These are phyloP conservation scores for Babylonia areolata DNA, from an alignment of 1,140 invertebrate species.

Conservation along the genomic window DNA sequence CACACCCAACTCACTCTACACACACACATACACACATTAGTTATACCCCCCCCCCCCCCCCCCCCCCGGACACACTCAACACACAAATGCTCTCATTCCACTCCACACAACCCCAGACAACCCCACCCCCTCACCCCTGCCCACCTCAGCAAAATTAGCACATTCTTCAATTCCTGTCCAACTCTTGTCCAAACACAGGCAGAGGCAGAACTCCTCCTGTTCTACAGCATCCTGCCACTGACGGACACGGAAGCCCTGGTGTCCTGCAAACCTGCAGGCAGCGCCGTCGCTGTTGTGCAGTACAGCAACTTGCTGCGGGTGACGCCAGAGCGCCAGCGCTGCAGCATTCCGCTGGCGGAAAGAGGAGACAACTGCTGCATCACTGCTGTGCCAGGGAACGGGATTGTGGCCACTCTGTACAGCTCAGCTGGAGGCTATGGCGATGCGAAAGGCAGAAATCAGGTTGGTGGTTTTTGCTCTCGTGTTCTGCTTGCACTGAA, in stretches of 20 bases:
- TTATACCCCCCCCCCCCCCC: too few relatives aligned
- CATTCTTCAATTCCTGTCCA: too few relatives aligned
- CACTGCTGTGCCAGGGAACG: slow-evolving; percentile 23
- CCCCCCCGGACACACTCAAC: too few relatives aligned
- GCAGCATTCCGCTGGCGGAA: background rate
- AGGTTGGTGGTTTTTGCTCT: background rate
- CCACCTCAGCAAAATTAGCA: too few relatives aligned
- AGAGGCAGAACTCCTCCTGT: background rate
- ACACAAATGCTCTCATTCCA: too few relatives aligned
- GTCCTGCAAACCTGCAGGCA: slow-evolving; percentile 5
- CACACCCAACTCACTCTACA: too few relatives aligned
- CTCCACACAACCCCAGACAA: too few relatives aligned
- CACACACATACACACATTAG: too few relatives aligned
- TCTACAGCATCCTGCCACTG: slow-evolving; percentile 28
- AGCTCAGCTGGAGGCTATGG: background rate
- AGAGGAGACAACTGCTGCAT: slow-evolving; percentile 12
- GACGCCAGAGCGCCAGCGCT: background rate
- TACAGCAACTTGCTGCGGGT: background rate
- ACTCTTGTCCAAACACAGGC: too few relatives aligned
- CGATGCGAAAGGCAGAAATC: background rate
- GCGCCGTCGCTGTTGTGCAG: slow-evolving; percentile 6
- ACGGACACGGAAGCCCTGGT: slow-evolving; percentile 31
- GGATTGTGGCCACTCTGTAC: slow-evolving; percentile 24
- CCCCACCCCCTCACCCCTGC: too few relatives aligned
- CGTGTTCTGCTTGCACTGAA: too few relatives aligned